These are phyloP conservation scores for Podarcis siculus DNA, from an alignment of 2,797 vertebrate genomes.

Conservation along the genomic window DNA sequence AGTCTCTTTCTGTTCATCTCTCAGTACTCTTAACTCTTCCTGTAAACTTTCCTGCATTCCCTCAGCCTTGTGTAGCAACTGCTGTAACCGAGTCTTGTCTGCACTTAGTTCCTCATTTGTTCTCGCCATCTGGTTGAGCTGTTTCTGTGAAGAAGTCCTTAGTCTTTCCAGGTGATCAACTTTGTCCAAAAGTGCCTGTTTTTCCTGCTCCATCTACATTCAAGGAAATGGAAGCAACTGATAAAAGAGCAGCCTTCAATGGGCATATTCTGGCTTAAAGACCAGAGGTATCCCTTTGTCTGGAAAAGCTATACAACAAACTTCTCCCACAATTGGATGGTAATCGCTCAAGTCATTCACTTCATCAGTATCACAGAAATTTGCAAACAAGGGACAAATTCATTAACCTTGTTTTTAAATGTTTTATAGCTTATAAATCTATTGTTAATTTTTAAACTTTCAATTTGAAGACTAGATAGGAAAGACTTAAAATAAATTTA, in stretches of 20 bases:
- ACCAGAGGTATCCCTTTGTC: too few relatives aligned
- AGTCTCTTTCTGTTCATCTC: slow-evolving; percentile 74
- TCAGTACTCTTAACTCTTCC: slow-evolving; percentile 64
- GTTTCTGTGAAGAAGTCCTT: slow-evolving; percentile 71
- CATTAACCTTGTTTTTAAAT: too few relatives aligned
- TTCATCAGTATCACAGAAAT: too few relatives aligned
- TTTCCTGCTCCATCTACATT: slow-evolving; percentile 78
- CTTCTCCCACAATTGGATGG: too few relatives aligned
- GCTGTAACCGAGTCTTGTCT: slow-evolving; percentile 74
- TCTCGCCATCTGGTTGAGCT: slow-evolving; percentile 65
- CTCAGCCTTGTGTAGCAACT: slow-evolving; percentile 74
- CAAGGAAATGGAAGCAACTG: slow-evolving; percentile 20
- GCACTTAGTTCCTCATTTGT: slow-evolving; percentile 72
- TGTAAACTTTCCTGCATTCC: slow-evolving; percentile 73
- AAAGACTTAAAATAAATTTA: too few relatives aligned
- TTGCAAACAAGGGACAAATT: too few relatives aligned
- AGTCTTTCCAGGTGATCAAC: slow-evolving; percentile 76
- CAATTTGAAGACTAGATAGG: too few relatives aligned
- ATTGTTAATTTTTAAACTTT: too few relatives aligned
- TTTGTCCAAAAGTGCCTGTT: slow-evolving; percentile 69
- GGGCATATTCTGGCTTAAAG: too few relatives aligned
- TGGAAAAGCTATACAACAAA: too few relatives aligned
- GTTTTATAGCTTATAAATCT: too few relatives aligned
- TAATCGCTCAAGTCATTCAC: too few relatives aligned
- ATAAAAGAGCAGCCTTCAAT: background rate